These are phyloP conservation scores for Morus bassanus DNA, from an alignment of 2,797 vertebrate species.

Conservation along the genomic window DNA sequence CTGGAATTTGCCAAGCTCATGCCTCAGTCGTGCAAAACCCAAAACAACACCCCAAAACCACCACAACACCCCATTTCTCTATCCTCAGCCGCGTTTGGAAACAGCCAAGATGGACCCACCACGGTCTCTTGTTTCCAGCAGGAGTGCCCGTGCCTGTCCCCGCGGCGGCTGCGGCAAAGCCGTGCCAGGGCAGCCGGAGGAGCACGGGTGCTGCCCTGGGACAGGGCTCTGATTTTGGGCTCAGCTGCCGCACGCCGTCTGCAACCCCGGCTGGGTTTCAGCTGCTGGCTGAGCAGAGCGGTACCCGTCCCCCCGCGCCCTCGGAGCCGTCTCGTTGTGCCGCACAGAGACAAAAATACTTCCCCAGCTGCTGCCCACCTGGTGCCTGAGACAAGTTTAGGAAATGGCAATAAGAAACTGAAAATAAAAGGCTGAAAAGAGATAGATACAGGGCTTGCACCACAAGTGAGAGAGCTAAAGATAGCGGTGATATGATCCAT, in stretches of 20 bases:
- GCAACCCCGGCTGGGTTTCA: background rate
- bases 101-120: background rate
- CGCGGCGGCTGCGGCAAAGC: accelerated
- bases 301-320: background rate
- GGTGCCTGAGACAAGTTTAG: background rate
- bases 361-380: constrained; percentile 54
- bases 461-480: background rate
- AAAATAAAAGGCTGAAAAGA: constrained; percentile 27
- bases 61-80: background rate
- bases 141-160: accelerated
- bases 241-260: background rate
- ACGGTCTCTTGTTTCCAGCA: accelerated
- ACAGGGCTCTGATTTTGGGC: background rate
- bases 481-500: background rate
- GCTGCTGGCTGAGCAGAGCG: background rate
- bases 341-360: constrained; percentile 21
- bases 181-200: accelerated
- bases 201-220: background rate
- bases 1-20: background rate
- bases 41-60: background rate
- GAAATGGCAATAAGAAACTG: constrained; percentile 38
- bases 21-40: background rate
- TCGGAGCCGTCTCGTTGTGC: background rate
- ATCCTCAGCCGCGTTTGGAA: background rate
- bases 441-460: background rate